phyloP scores from a whole-genome alignment of 1,140 invertebrate genomes.

The Cotesia typhae region DNA sequence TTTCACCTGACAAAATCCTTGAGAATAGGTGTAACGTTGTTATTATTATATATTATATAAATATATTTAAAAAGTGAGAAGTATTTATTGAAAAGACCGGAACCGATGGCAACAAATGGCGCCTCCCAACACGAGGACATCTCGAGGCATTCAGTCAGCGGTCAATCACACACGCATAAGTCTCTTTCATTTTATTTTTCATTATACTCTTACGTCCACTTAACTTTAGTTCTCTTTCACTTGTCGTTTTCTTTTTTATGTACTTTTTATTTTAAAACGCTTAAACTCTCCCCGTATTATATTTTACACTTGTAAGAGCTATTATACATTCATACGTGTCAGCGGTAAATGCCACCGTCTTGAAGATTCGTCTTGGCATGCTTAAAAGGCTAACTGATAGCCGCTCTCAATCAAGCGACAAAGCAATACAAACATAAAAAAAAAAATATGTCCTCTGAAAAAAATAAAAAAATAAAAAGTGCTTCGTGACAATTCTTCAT shows the following conservation, averaged over 20 bases:
- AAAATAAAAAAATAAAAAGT: constrained; percentile 10
- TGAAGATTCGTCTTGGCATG: constrained; percentile 38
- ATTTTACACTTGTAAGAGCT: constrained; percentile 18
- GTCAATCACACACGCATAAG: constrained; percentile 26
- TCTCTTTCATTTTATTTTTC: constrained; percentile 13
- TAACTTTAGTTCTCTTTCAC: constrained; percentile 1
- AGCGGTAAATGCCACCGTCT: constrained; percentile 35
- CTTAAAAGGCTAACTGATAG: constrained; percentile 43
- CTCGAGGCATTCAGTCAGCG: not conserved
- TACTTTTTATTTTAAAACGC: constrained; percentile 4
- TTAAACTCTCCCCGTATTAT: not conserved
- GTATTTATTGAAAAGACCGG: constrained; percentile 29
- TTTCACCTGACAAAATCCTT: too few species aligned
- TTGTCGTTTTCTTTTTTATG: constrained; percentile 15
- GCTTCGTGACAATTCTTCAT: too few species aligned
- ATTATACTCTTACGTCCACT: not conserved
- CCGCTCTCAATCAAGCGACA: constrained; percentile 39
- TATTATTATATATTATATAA: not conserved
- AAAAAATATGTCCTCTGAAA: not conserved
- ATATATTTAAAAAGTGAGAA: not conserved
- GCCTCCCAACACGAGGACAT: constrained; percentile 20
- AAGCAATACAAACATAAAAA: constrained; percentile 15
- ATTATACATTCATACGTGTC: constrained; percentile 35
- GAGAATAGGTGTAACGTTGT: not conserved
- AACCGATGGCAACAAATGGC: constrained; percentile 41